Conservation (phyloP, 2,888 invertebrate genomes). For the Tenthredo distinguenda region DNA sequence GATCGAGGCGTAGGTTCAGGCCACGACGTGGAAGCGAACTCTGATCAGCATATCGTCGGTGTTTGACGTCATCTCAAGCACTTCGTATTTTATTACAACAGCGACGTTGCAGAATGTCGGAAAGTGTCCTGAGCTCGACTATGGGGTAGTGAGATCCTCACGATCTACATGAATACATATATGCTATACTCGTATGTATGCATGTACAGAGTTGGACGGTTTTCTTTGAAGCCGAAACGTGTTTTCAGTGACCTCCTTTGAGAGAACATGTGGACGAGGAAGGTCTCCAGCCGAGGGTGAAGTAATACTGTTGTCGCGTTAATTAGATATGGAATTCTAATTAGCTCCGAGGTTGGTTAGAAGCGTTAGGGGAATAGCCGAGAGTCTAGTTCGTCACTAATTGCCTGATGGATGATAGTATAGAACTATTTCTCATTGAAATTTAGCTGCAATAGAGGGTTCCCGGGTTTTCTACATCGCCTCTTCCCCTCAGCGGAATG, state of each 20-base stretch:
- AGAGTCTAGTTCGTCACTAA: constrained; percentile 14
- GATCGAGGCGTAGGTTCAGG: constrained; percentile 57
- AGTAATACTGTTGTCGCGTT: neutral
- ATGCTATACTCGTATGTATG: neutral
- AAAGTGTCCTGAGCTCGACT: neutral
- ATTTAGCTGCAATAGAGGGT: neutral
- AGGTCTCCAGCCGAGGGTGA: neutral
- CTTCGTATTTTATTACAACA: neutral
- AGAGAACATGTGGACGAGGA: neutral
- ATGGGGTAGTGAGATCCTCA: neutral
- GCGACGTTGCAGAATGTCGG: neutral
- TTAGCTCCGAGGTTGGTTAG: neutral
- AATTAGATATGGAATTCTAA: constrained; percentile 40
- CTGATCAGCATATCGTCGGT: constrained; percentile 66
- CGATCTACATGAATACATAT: neutral
- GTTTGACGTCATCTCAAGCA: neutral
- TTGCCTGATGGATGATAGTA: constrained; percentile 9
- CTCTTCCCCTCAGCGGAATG: neutral
- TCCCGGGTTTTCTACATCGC: neutral
- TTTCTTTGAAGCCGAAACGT: neutral
- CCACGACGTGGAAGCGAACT: constrained; percentile 68
- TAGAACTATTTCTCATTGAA: neutral
- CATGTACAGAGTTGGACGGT: neutral
- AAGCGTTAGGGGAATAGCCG: constrained; percentile 4
- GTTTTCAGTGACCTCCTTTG: constrained; percentile 1